phyloP scores from a whole-genome alignment of 2,888 invertebrate species.

The Bibio marci region DNA sequence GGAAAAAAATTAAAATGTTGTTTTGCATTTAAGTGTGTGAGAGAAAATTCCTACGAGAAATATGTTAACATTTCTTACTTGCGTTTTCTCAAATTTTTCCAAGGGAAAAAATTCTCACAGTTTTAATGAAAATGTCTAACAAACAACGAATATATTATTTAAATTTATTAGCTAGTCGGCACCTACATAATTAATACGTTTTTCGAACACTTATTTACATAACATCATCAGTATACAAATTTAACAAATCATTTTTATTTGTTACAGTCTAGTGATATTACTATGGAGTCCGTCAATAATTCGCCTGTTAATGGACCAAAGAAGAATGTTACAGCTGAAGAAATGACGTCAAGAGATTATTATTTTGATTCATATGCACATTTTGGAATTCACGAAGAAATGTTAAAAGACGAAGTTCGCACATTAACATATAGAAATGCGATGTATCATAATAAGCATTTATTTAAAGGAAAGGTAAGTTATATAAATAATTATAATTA shows the following conservation, averaged over 20 bases:
- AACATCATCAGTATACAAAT: not conserved
- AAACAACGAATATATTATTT: no score
- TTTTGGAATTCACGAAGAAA: conserved; percentile 99
- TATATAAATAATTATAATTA: no score
- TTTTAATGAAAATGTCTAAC: not conserved
- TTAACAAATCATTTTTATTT: no score
- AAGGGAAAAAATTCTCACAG: not conserved
- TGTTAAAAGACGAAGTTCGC: conserved; percentile 98
- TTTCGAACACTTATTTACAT: not conserved
- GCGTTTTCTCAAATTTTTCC: not conserved
- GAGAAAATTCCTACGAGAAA: no score
- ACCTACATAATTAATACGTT: no score
- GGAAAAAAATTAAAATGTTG: no score
- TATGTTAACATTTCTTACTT: no score
- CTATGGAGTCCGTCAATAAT: not conserved
- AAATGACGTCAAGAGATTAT: conserved; percentile 99
- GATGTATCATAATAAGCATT: conserved; percentile 98
- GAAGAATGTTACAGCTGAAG: conserved; percentile 38
- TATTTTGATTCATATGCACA: conserved; percentile 99
- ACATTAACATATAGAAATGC: conserved; percentile 97
- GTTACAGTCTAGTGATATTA: conserved; percentile 2
- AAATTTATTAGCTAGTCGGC: no score
- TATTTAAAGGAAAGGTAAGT: conserved; percentile 66
- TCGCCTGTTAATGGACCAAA: not conserved
- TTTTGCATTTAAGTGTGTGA: no score